Percentiles rank a stretch among this genome's conserved stretches.
These are phyloP conservation scores for Python bivittatus DNA, from an alignment of 2,113 vertebrate species.

Conservation along the genomic window DNA sequence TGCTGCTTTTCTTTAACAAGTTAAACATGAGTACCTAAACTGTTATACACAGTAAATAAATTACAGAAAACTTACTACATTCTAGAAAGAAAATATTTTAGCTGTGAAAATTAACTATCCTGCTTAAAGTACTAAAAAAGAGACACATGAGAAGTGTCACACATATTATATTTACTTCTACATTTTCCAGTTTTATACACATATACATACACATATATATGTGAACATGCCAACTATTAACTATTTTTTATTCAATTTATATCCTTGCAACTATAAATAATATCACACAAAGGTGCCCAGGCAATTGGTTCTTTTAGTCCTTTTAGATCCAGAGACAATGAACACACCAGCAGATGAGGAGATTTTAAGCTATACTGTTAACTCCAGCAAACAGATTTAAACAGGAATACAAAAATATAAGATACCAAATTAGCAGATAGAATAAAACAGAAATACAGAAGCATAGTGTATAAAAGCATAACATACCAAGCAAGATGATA, in stretches of 20 bases:
- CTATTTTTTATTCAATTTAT: neutral
- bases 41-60: neutral
- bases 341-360: too few relatives aligned
- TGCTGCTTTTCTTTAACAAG: neutral
- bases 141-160: neutral
- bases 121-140: neutral
- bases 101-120: neutral
- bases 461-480: too few relatives aligned
- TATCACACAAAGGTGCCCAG: neutral
- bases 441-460: too few relatives aligned
- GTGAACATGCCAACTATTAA: neutral
- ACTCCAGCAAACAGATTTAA: too few relatives aligned
- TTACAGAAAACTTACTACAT: neutral
- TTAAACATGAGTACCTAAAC: neutral
- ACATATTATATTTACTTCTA: neutral
- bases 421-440: too few relatives aligned
- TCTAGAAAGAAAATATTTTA: neutral
- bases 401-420: too few relatives aligned
- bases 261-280: neutral
- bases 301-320: too few relatives aligned
- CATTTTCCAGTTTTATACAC: neutral
- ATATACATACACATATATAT: neutral
- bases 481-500: too few relatives aligned
- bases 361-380: too few relatives aligned
- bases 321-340: too few relatives aligned